Conservation (phyloP, 2,113 vertebrate species). For the Malurus cyaneus region DNA sequence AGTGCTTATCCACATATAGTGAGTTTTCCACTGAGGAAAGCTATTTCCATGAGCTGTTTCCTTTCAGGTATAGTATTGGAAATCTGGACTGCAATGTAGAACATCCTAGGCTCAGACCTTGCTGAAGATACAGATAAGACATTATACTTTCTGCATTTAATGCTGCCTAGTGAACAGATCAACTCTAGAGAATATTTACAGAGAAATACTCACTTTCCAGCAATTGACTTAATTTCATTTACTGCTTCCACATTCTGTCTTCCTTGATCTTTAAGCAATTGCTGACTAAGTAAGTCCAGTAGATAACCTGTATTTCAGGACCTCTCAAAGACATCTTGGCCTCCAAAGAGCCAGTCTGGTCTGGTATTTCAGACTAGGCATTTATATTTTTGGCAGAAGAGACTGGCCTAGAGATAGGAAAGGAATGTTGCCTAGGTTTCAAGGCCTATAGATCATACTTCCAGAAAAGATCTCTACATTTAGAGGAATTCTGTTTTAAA, state of each 20-base stretch:
- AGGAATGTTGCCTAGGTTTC: background rate
- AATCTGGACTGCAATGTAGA: background rate
- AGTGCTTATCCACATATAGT: background rate
- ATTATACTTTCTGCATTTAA: background rate
- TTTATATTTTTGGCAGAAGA: background rate
- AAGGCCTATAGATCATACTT: background rate
- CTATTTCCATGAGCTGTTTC: background rate
- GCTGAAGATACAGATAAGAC: background rate
- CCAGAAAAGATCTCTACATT: background rate
- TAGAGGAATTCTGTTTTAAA: background rate
- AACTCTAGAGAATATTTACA: background rate
- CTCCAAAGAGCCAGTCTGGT: background rate
- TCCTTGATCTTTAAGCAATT: background rate
- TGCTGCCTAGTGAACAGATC: background rate
- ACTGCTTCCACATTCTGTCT: background rate
- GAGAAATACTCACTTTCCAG: background rate
- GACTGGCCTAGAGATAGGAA: background rate
- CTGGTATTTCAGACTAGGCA: background rate
- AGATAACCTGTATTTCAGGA: rapidly evolving
- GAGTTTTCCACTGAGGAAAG: background rate
- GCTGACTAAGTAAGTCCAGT: background rate
- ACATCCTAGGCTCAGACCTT: background rate
- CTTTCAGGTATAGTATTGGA: background rate
- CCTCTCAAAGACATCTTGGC: background rate
- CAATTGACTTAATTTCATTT: background rate